These are phyloP conservation scores for Sterna hirundo DNA, from an alignment of 2,113 vertebrate genomes.

Conservation along the genomic window DNA sequence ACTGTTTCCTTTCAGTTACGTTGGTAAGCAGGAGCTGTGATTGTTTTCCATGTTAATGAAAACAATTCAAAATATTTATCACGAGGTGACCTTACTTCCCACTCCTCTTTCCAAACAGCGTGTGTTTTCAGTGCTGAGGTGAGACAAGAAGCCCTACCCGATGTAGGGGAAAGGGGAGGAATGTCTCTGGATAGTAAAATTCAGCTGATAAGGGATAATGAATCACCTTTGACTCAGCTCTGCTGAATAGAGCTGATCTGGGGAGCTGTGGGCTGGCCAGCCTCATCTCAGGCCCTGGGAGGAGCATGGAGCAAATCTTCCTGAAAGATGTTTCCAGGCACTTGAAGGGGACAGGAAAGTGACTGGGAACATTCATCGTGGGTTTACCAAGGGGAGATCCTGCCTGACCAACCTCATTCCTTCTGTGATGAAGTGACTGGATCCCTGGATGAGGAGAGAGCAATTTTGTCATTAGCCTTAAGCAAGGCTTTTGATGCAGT, in stretches of 20 bases:
- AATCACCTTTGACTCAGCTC: background rate
- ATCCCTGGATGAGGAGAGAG: background rate
- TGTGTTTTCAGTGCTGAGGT: background rate
- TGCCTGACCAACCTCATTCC: background rate
- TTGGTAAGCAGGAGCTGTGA: background rate
- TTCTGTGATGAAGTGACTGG: background rate
- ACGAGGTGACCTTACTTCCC: background rate
- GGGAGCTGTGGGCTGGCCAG: background rate
- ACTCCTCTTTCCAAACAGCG: background rate
- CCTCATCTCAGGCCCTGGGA: background rate
- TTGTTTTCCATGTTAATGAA: background rate
- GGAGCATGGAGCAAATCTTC: background rate
- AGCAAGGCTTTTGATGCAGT: background rate
- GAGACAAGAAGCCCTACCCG: background rate
- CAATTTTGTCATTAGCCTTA: background rate
- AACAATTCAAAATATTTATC: background rate
- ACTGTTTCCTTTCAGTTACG: background rate
- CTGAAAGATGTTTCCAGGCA: background rate
- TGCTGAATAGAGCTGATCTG: background rate
- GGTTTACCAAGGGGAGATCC: background rate
- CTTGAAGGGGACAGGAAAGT: background rate
- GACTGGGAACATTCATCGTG: background rate
- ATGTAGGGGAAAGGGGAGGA: slow-evolving; percentile 58
- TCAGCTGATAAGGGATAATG: slow-evolving; percentile 52
- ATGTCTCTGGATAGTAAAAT: slow-evolving; percentile 43